Base-by-base conservation (phyloP, 1,140 invertebrate genomes). In the Microvelia longipes region DNA sequence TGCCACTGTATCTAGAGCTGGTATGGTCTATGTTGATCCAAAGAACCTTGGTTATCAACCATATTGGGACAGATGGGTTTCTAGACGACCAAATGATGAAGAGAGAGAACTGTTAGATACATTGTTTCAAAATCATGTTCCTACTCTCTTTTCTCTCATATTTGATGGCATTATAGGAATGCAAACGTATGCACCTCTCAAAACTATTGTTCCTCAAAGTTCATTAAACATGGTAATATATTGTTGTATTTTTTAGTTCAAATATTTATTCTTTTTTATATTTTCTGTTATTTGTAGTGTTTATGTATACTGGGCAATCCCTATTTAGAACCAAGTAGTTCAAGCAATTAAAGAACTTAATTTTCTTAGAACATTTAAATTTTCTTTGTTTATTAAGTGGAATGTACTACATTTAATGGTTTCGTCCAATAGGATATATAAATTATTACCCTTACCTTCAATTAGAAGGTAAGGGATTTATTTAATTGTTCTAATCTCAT, bases 1-100 rank as follows among this genome's bases (percentile, higher is more conserved):
- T 0, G 91, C 93, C 0, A 95, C 92, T 0, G 91, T 96, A 0
- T 94, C 92, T 0, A 83, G 93, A 71, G 92, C 91, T 5, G 93
- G 93, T 28, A 94, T 96, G 92, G 91, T 96, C 2, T 97, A 90
- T 76, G 91, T 96, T 30, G 92, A 95, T 76, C 91, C 92, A 0
- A 93, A 93, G 78, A 92, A 92, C 81, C 81, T 96, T 28, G 90
- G 91, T 0, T 93, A 89, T 77, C 81, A 87, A 72, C 92, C 93
- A 0, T 95, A 87, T 79, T 93, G 93, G 89, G 81, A 90, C 60
- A 85, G 86, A 77, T 95, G 88, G 88, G 80, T 79, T 72, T 70
- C 77, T 80, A 66, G 77, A 77, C 78, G 61, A 25, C 64, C 15
- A 70, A 27, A 73, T 1, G 75, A 77, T 69, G 64, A 77, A 66